Conservation (phyloP, 2,888 invertebrate genomes). For the Lithophane leautieri region DNA sequence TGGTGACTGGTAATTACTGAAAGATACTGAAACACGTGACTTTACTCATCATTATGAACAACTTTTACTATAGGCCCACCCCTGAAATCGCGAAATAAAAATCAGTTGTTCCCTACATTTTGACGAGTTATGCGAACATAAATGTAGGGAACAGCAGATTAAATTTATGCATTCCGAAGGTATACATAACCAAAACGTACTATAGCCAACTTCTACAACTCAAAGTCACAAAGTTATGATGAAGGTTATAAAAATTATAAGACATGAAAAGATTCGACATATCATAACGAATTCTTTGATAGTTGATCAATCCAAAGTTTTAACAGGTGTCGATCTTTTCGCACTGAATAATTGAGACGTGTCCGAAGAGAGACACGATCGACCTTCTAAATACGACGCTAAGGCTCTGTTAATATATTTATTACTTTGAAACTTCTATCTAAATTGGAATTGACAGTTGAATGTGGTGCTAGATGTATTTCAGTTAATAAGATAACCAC, state of each 20-base stretch:
- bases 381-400: constrained; percentile 64
- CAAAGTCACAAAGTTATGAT: constrained; percentile 37
- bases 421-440: constrained; percentile 68
- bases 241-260: constrained; percentile 3
- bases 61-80: too few species aligned
- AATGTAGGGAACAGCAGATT: too few species aligned
- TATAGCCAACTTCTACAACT: background rate
- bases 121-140: too few species aligned
- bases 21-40: too few species aligned
- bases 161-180: too few species aligned
- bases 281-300: constrained; percentile 46
- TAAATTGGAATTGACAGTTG: constrained; percentile 75
- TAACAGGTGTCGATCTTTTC: constrained; percentile 70
- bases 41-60: too few species aligned
- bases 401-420: constrained; percentile 70
- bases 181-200: background rate
- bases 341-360: constrained; percentile 71
- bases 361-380: constrained; percentile 66
- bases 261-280: background rate
- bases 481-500: constrained; percentile 29
- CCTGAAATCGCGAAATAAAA: too few species aligned
- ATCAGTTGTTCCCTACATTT: too few species aligned
- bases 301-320: constrained; percentile 65
- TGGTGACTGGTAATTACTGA: too few species aligned
- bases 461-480: constrained; percentile 57